These are phyloP conservation scores for Eulithis prunata DNA, from an alignment of 2,888 invertebrate species.

Conservation along the genomic window DNA sequence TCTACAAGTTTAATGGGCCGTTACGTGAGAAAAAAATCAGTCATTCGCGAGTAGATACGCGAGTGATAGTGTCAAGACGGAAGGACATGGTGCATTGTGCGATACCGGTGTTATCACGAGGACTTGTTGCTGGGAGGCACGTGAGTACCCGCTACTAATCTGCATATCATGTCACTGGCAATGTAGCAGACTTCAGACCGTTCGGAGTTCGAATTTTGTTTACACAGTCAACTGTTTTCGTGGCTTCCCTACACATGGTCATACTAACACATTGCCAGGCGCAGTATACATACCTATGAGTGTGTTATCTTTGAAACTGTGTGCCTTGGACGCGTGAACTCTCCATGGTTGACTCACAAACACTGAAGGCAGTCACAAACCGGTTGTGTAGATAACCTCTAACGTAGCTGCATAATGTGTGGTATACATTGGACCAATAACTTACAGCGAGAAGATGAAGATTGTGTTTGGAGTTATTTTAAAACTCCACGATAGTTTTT, in stretches of 20 bases:
- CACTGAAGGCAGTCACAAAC: slow-evolving; percentile 39
- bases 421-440: slow-evolving; percentile 21
- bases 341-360: slow-evolving; percentile 27
- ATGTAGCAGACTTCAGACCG: slow-evolving; percentile 22
- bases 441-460: slow-evolving; percentile 3
- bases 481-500: too few relatives aligned
- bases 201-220: slow-evolving; percentile 20
- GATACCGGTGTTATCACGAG: slow-evolving; percentile 49
- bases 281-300: background rate
- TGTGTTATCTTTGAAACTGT: background rate
- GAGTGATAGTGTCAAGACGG: slow-evolving; percentile 81
- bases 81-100: slow-evolving; percentile 73
- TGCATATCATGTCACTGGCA: slow-evolving; percentile 25
- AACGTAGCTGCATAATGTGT: slow-evolving; percentile 17
- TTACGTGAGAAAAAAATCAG: slow-evolving; percentile 84
- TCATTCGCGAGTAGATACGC: slow-evolving; percentile 84
- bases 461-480: background rate
- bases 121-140: slow-evolving; percentile 64
- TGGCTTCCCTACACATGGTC: background rate
- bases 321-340: slow-evolving; percentile 33
- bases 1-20: slow-evolving; percentile 84
- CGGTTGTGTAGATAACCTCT: slow-evolving; percentile 35
- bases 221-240: slow-evolving; percentile 7
- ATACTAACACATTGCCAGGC: slow-evolving; percentile 7
- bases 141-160: slow-evolving; percentile 52